phyloP scores from a whole-genome alignment of 2,797 vertebrate species.

The Podargus strigoides region DNA sequence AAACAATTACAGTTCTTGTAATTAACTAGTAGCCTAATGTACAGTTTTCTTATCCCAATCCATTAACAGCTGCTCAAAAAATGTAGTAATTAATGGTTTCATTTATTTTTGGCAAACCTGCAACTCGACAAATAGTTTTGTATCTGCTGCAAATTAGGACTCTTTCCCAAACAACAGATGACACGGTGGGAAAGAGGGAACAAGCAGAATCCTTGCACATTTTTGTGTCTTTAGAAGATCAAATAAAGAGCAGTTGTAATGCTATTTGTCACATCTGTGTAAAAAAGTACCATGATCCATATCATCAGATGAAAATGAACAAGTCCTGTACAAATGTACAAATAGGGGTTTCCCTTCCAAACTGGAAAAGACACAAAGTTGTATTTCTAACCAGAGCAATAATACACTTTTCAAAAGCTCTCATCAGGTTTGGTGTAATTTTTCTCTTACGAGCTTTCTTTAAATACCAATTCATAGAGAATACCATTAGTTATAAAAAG shows the following conservation, averaged over 20 bases:
- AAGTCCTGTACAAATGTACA: constrained; percentile 54
- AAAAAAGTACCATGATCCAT: constrained; percentile 75
- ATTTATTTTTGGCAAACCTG: constrained; percentile 82
- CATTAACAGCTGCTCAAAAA: constrained; percentile 82
- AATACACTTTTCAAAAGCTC: not conserved
- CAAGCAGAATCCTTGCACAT: constrained; percentile 53
- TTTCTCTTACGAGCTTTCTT: not conserved
- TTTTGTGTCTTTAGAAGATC: constrained; percentile 68
- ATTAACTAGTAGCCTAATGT: constrained; percentile 71
- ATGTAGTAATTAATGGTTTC: constrained; percentile 81
- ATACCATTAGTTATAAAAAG: not conserved
- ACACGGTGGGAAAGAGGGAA: constrained; percentile 59
- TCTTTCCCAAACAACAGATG: constrained; percentile 76
- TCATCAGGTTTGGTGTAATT: not conserved
- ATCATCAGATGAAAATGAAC: constrained; percentile 70
- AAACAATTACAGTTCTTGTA: constrained; percentile 61
- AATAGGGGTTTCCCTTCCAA: constrained; percentile 29
- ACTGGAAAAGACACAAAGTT: not conserved
- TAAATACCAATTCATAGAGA: not conserved
- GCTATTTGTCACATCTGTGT: constrained; percentile 73
- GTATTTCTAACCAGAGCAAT: not conserved
- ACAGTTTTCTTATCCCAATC: constrained; percentile 68
- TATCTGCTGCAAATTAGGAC: constrained; percentile 81
- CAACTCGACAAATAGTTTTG: constrained; percentile 75
- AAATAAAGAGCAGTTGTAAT: constrained; percentile 71